Evolutionary conservation across 1,140 invertebrate genomes (phyloP), one percentile per base, ranked within the genome.

Genomic region (Dreissena polymorpha): DNA sequence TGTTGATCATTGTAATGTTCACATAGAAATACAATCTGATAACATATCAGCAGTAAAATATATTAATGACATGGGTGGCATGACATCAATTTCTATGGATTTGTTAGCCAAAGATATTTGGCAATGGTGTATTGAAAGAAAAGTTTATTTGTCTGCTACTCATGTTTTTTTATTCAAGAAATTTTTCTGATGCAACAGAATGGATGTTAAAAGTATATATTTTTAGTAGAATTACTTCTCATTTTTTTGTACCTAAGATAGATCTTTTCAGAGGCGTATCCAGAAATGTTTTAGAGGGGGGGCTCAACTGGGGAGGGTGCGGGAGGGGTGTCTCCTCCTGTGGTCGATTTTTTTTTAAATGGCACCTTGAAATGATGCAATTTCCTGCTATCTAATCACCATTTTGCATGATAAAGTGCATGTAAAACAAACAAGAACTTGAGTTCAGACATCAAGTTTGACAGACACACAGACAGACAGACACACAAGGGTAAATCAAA

Each of bases 41-140:
- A 85, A 85, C 70, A 57, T 63, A 55, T 53, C 49, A 16, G 69
- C 70, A 27, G 18, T 85, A 29, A 51, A 75, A 27, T 85, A 85
- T 69, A 79, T 83, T 39, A 80, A 50, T 64, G 27, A 80, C 60
- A 67, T 85, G 68, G 82, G 75, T 29, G 74, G 82, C 8, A 71
- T 75, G 57, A 27, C n/a, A 18, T 85, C 69, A 53, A 39, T 55
- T 21, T 10, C 12, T 10, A 39, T 64, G 29, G 70, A 85, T 75
- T 23, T 25, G 12, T 63, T 85, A 23, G 39, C 78, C 16, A 69
- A 63, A 81, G 23, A 85, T 21, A 75, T 81, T 25, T 85, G 77
- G 83, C 16, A 85, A 12, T 81, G 70, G 70, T 81, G 70, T 75
- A 53, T 85, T 16, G 25, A 53, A 21, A 73, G 60, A 18, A 79